A percentile compares a stretch with the other conserved stretches of the same genome.
Evolutionary conservation across 2,113 vertebrate genomes (phyloP).

Genomic region (Sturnus vulgaris): DNA sequence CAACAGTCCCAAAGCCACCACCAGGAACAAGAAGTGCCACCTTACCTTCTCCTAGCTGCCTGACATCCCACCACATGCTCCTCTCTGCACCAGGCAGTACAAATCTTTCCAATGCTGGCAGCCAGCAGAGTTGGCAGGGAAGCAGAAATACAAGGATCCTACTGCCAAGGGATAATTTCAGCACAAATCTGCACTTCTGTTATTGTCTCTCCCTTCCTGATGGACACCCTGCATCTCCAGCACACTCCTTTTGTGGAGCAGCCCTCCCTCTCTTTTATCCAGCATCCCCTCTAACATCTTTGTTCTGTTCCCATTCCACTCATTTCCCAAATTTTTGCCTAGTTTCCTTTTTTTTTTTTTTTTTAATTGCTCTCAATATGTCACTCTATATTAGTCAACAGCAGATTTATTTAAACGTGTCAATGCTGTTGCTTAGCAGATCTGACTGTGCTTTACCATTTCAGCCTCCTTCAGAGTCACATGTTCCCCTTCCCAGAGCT

Average conservation of each 20-base stretch:
- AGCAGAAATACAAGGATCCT: neutral
- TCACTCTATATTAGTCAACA: constrained; percentile 54
- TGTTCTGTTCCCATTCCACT: neutral
- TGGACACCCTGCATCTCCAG: neutral
- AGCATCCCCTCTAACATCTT: neutral
- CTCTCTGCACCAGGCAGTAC: neutral
- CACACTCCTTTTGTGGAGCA: neutral
- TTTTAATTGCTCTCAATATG: constrained; percentile 62
- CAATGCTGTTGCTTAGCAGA: constrained; percentile 61
- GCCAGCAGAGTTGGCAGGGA: neutral
- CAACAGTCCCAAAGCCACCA: neutral
- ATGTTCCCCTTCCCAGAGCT: neutral
- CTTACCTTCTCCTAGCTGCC: neutral
- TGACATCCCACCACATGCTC: neutral
- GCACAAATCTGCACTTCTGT: neutral
- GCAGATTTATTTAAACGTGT: constrained; percentile 51
- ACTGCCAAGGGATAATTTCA: neutral
- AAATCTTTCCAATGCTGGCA: neutral
- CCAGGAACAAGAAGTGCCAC: neutral
- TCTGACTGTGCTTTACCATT: neutral
- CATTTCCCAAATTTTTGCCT: constrained; percentile 30
- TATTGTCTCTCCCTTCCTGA: neutral
- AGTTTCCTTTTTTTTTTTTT: neutral
- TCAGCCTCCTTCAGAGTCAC: neutral
- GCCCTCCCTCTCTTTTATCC: constrained; percentile 13